Base-by-base conservation (phyloP, 1,140 invertebrate species). In the Magallana ariakensis region DNA sequence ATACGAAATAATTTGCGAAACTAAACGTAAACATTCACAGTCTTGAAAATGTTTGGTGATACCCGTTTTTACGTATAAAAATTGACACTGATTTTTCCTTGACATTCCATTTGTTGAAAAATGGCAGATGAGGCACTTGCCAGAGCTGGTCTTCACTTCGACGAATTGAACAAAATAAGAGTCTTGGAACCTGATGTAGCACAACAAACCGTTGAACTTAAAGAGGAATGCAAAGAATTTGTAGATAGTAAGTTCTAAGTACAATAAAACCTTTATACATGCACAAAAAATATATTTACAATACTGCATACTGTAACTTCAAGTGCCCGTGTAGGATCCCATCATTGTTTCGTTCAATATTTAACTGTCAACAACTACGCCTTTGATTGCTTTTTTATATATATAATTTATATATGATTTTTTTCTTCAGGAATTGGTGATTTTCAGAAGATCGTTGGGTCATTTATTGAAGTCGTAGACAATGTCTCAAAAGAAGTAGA, bases 161-260 rank as follows among this genome's bases (percentile, higher is more conserved):
- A 98, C 94, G 97, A 98, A 94, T 96, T 98, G 26, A 97, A 97
- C 93, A 98, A 97, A 95, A 96, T 98, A 88, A 95, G 97, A 91
- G 96, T 98, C 86, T 94, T 98, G 86, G 97, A 98, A 92, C 97
- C 97, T 1, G 96, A 96, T 91, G 95, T 97, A 56, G 95, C 96
- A 2, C 96, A 96, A 92, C 96, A 97, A 93, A 97, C 97, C 16
- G 95, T 95, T 87, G 96, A 97, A 94, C 94, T 98, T 62, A 97
- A 96, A 95, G 96, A 97, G 89, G 97, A 97, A 94, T 97, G 97
- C 93, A 96, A 96, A 94, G 96, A 96, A 92, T 98, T 98, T 95
- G 95, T 97, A 75, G 96, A 96, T 88, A 97, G 97, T 98, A 95
- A 96, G 96, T n/a, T n/a, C n/a, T n/a, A n/a, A n/a, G n/a, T n/a